phyloP scores from a whole-genome alignment of 2,113 vertebrate species.

The Menura novaehollandiae region DNA sequence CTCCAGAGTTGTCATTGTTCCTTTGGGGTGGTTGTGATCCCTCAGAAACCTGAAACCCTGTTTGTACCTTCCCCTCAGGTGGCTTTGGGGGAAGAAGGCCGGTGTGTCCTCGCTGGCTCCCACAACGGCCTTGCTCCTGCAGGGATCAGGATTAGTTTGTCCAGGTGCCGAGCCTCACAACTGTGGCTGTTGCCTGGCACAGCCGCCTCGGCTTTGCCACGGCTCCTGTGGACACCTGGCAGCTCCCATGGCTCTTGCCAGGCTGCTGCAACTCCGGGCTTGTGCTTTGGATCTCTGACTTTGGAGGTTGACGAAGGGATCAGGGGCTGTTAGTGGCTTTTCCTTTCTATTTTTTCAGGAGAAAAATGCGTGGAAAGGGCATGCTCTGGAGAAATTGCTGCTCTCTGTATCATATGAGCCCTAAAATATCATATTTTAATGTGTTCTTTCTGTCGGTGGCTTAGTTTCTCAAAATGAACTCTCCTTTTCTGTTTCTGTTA shows the following conservation, averaged over 20 bases:
- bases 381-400: not conserved
- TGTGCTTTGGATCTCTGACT: not conserved
- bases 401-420: not conserved
- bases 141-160: not conserved
- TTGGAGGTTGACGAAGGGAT: not conserved
- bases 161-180: not conserved
- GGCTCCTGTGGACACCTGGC: not conserved
- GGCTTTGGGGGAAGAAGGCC: not conserved
- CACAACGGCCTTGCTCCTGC: not conserved
- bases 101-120: not conserved
- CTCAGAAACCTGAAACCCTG: not conserved
- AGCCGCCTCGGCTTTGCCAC: not conserved
- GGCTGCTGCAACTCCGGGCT: not conserved
- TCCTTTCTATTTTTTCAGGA: not conserved
- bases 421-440: not conserved
- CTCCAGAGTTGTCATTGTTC: not conserved
- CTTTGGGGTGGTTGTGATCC: not conserved
- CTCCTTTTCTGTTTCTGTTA: not conserved
- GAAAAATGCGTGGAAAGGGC: not conserved
- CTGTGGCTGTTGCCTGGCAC: not conserved
- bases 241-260: not conserved
- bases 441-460: not conserved
- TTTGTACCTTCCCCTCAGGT: not conserved
- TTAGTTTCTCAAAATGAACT: not conserved
- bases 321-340: not conserved